phyloP scores from a whole-genome alignment of 2,888 invertebrate species.

The Pimpla rufipes region DNA sequence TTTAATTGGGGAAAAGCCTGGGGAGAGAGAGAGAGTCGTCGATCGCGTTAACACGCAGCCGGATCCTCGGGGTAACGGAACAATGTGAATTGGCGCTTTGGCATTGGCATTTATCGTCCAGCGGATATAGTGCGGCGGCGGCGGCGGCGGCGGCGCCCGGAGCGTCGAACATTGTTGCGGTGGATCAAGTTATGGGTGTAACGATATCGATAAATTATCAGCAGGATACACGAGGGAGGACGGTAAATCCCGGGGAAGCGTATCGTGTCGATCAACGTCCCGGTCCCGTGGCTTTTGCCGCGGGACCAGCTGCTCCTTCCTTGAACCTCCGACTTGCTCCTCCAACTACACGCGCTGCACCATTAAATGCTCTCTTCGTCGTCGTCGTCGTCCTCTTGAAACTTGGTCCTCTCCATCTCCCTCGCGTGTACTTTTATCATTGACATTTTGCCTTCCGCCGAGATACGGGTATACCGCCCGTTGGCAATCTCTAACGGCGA shows the following conservation, averaged over 20 bases:
- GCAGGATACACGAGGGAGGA: constrained; percentile 30
- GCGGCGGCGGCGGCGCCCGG: constrained; percentile 15
- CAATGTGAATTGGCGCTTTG: constrained; percentile 4
- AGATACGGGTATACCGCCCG: constrained; percentile 9
- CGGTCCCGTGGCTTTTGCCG: constrained; percentile 53
- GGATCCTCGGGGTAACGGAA: background rate
- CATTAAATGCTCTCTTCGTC: background rate
- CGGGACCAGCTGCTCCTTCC: constrained; percentile 45
- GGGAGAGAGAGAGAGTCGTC: background rate
- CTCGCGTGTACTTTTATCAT: background rate
- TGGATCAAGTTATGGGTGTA: constrained; percentile 10
- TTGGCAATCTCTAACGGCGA: too few species aligned
- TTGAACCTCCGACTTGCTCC: constrained; percentile 21
- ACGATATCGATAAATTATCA: constrained; percentile 52
- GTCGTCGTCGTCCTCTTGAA: too few species aligned
- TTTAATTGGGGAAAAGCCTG: background rate
- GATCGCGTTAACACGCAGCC: background rate
- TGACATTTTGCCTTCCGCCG: background rate
- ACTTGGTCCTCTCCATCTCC: background rate
- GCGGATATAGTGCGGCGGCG: background rate
- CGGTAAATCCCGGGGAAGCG: constrained; percentile 43
- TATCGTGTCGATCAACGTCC: constrained; percentile 56
- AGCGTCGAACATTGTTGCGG: constrained; percentile 35
- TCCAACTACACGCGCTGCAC: background rate
- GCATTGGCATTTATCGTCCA: constrained; percentile 14